Evolutionary conservation across 2,888 invertebrate genomes (phyloP).

Genomic region (Pherbina coryleti): DNA sequence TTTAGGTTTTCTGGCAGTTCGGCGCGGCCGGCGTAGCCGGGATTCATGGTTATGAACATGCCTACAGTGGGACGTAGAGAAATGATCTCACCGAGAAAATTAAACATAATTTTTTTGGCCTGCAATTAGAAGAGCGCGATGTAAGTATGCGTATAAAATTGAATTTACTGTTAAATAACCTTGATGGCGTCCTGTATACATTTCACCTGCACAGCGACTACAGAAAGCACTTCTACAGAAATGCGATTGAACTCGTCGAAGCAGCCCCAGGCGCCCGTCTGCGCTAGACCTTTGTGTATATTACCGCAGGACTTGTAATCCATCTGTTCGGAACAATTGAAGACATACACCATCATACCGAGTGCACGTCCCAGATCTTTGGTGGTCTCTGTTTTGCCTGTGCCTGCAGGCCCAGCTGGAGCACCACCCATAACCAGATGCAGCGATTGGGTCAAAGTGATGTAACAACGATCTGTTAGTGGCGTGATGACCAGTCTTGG

Average conservation of each 20-base stretch:
- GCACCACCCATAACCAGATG: conserved; percentile 98
- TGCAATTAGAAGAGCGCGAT: conserved; percentile 34
- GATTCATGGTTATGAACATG: conserved; percentile 97
- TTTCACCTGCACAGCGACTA: conserved; percentile 94
- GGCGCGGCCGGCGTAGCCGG: conserved; percentile 93
- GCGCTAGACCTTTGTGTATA: conserved; percentile 85
- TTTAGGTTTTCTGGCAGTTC: conserved; percentile 88
- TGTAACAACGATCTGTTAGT: conserved; percentile 94
- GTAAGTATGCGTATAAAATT: neutral
- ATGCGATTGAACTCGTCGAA: conserved; percentile 98
- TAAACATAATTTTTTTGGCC: conserved; percentile 81
- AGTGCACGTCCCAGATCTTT: conserved; percentile 94
- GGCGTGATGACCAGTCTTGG: conserved; percentile 95
- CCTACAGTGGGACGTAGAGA: conserved; percentile 82
- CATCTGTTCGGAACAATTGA: conserved; percentile 97
- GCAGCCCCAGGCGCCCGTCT: conserved; percentile 91
- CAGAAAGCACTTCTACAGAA: conserved; percentile 93
- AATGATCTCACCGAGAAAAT: conserved; percentile 88
- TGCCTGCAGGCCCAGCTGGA: conserved; percentile 79
- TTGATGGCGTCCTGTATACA: conserved; percentile 89
- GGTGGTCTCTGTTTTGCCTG: conserved; percentile 95
- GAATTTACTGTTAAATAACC: conserved; percentile 42
- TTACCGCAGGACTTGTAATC: conserved; percentile 95
- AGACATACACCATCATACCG: conserved; percentile 97
- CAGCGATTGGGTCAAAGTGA: conserved; percentile 90